These are phyloP conservation scores for Euclidia mi DNA, from an alignment of 2,888 invertebrate species.

Conservation along the genomic window DNA sequence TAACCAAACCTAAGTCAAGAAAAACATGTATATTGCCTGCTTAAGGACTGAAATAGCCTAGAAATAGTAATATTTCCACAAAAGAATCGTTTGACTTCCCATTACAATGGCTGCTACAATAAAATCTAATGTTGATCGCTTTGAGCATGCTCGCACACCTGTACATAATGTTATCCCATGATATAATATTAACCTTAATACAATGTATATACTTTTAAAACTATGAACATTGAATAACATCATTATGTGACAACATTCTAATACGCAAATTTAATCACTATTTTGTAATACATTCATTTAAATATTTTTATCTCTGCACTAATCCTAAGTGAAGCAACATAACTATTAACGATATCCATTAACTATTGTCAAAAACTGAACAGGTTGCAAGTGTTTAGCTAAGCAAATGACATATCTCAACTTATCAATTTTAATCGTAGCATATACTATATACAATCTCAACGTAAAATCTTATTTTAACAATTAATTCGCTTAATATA, in stretches of 20 bases:
- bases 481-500: constrained; percentile 55
- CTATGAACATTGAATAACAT: constrained; percentile 20
- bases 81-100: too few relatives aligned
- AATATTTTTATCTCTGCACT: constrained; percentile 45
- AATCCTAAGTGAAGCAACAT: constrained; percentile 38
- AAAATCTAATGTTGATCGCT: too few relatives aligned
- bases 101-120: too few relatives aligned
- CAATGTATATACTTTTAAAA: constrained; percentile 11
- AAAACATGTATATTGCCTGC: too few relatives aligned
- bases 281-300: constrained; percentile 8
- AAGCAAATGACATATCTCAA: constrained; percentile 36
- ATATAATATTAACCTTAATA: constrained; percentile 6
- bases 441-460: constrained; percentile 58
- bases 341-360: constrained; percentile 26
- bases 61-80: too few relatives aligned
- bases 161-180: too few relatives aligned
- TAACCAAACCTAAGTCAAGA: too few relatives aligned
- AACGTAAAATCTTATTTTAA: constrained; percentile 54
- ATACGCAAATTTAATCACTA: constrained; percentile 4
- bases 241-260: constrained; percentile 15
- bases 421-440: constrained; percentile 50
- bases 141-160: too few relatives aligned
- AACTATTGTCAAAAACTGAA: constrained; percentile 29
- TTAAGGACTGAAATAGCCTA: too few relatives aligned
- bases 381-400: constrained; percentile 35